These are phyloP conservation scores for Lasaia peninsularis DNA, from an alignment of 1,140 invertebrate species.

Conservation along the genomic window DNA sequence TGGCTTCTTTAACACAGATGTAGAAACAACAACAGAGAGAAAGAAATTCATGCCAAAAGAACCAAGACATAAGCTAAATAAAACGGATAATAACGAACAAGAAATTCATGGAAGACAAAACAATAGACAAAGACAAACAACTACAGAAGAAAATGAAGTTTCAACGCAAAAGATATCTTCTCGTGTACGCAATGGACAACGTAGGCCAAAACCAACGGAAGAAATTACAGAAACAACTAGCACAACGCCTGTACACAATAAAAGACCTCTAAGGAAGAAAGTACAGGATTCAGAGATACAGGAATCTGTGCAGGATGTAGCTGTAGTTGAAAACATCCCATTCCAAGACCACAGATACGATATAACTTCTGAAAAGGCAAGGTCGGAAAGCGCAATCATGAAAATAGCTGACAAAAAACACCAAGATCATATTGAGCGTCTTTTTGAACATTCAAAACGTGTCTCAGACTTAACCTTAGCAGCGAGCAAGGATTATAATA, in stretches of 20 bases:
- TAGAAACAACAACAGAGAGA: constrained; percentile 64
- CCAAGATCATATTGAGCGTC: constrained; percentile 52
- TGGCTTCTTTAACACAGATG: constrained; percentile 42
- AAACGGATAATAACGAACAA: constrained; percentile 47
- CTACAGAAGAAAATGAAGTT: constrained; percentile 35
- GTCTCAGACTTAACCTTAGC: constrained; percentile 79
- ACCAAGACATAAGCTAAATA: constrained; percentile 58
- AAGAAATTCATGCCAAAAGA: constrained; percentile 74
- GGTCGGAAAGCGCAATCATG: constrained; percentile 77
- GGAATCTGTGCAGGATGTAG: constrained; percentile 59
- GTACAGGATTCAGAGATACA: constrained; percentile 57
- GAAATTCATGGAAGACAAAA: constrained; percentile 46
- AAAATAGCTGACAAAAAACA: constrained; percentile 75
- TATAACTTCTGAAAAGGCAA: constrained; percentile 64
- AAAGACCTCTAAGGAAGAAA: constrained; percentile 57
- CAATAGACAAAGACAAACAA: constrained; percentile 45
- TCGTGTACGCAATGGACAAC: constrained; percentile 52
- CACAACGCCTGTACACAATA: constrained; percentile 36
- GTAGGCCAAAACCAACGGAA: constrained; percentile 52
- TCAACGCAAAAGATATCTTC: constrained; percentile 58
- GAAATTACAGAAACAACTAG: constrained; percentile 49
- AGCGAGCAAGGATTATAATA: constrained; percentile 79
- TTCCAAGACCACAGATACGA: constrained; percentile 50
- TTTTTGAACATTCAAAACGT: constrained; percentile 76
- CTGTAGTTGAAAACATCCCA: constrained; percentile 50